Conservation (phyloP, 2,888 invertebrate species). For the Oscheius sp. region DNA sequence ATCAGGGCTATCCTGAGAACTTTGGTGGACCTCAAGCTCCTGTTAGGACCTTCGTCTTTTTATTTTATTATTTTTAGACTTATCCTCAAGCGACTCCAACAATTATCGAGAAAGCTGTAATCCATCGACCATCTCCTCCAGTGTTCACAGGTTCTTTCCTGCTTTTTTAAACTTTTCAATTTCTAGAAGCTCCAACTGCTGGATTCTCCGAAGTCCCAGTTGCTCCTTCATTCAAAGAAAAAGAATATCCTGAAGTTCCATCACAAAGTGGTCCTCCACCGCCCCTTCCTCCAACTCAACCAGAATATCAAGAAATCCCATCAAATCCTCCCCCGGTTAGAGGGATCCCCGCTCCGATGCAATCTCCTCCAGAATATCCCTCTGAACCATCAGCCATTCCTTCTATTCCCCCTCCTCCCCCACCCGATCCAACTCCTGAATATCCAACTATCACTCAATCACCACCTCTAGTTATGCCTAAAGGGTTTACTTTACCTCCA, state of each 20-base stretch:
- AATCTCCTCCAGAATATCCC: background rate
- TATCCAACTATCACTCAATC: background rate
- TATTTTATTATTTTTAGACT: too few relatives aligned
- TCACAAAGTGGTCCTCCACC: constrained; percentile 14
- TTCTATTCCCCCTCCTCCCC: background rate
- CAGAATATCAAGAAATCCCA: constrained; percentile 8
- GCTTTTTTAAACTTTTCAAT: background rate
- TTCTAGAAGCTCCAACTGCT: background rate
- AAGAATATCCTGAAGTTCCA: constrained; percentile 10
- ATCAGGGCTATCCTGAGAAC: background rate
- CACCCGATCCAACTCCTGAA: constrained; percentile 9
- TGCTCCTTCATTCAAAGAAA: background rate
- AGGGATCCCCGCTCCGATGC: background rate
- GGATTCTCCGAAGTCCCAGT: background rate
- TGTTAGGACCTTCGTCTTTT: too few relatives aligned
- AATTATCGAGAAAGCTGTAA: background rate
- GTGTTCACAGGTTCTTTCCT: background rate
- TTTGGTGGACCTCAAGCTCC: background rate
- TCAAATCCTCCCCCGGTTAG: background rate
- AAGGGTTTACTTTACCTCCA: constrained; percentile 3
- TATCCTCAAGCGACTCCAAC: background rate
- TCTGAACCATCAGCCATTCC: background rate
- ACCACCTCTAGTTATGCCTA: background rate
- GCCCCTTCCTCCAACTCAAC: background rate
- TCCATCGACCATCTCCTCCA: constrained; percentile 4